Evolutionary conservation across 2,888 invertebrate species (phyloP).

Genomic region (Suillia variegata): DNA sequence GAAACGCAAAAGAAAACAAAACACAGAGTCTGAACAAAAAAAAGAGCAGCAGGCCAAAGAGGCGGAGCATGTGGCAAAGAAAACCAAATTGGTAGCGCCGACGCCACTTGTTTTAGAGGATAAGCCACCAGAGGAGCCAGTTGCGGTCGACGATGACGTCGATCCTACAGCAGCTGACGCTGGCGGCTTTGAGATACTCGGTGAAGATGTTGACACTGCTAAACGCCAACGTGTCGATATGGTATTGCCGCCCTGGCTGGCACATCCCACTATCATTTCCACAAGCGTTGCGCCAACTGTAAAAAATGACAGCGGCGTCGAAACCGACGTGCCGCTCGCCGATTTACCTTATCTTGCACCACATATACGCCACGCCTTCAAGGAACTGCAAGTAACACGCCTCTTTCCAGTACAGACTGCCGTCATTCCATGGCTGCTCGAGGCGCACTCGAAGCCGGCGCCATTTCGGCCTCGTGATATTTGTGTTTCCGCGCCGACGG

Average conservation of each 20-base stretch:
- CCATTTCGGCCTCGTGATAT: constrained; percentile 82
- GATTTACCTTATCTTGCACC: constrained; percentile 65
- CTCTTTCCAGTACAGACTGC: constrained; percentile 86
- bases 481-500: constrained; percentile 96
- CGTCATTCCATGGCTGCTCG: constrained; percentile 78
- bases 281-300: constrained; percentile 51
- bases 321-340: constrained; percentile 56
- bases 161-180: background rate
- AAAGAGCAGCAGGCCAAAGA: constrained; percentile 7
- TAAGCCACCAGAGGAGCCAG: constrained; percentile 15
- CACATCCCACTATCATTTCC: constrained; percentile 79
- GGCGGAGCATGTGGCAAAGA: background rate
- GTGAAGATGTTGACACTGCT: constrained; percentile 65
- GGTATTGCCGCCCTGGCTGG: constrained; percentile 86
- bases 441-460: constrained; percentile 66
- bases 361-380: constrained; percentile 68
- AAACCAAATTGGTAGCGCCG: constrained; percentile 4
- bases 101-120: background rate
- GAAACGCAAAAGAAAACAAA: constrained; percentile 56
- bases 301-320: constrained; percentile 61
- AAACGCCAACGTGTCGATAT: constrained; percentile 70
- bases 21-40: constrained; percentile 28
- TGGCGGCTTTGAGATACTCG: constrained; percentile 64
- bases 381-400: constrained; percentile 72
- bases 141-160: background rate